phyloP scores from a whole-genome alignment of 2,888 invertebrate genomes.

The Drosophila ustulata region DNA sequence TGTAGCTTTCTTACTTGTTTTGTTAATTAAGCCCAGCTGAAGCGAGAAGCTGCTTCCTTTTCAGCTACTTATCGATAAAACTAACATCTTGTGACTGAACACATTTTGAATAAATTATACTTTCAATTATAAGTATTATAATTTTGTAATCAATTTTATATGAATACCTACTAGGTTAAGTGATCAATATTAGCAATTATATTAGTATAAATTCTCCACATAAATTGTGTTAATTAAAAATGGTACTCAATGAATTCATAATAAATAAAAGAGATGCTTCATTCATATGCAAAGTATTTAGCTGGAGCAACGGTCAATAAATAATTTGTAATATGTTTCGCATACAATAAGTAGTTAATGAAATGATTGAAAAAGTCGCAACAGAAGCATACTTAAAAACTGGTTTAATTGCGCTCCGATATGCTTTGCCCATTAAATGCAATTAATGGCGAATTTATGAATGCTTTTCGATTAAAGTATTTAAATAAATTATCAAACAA shows the following conservation, averaged over 20 bases:
- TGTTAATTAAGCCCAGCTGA: background rate
- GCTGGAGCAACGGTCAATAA: background rate
- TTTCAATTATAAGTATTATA: too few relatives aligned
- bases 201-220: too few relatives aligned
- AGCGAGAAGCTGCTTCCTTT: background rate
- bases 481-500: background rate
- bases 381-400: conserved; percentile 13
- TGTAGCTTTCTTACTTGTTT: too few relatives aligned
- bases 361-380: conserved; percentile 1
- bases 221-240: too few relatives aligned
- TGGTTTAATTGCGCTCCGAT: conserved; percentile 5
- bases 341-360: background rate
- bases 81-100: background rate
- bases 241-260: too few relatives aligned
- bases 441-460: conserved; percentile 1
- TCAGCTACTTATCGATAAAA: background rate
- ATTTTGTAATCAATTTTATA: too few relatives aligned
- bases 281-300: background rate
- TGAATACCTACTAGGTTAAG: too few relatives aligned
- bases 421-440: background rate
- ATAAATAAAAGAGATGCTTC: background rate
- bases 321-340: background rate
- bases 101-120: too few relatives aligned
- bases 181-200: too few relatives aligned
- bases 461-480: background rate